Base-by-base conservation (phyloP, 2,888 invertebrate species). In the Lasioglossum villosulum region DNA sequence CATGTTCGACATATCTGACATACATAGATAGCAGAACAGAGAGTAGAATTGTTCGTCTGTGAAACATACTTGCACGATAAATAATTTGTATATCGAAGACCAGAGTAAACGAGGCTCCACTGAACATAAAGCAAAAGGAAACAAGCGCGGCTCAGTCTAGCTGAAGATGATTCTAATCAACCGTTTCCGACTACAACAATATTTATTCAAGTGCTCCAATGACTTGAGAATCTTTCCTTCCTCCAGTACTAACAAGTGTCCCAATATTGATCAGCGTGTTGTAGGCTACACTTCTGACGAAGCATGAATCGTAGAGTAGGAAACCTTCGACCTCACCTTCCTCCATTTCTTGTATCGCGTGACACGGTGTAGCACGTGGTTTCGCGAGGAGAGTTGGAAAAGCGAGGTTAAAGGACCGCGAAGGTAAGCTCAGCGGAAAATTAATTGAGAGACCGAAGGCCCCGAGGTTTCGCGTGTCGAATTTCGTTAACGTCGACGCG, bases 401-500 rank as follows among this genome's bases (percentile, higher is more conserved):
- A 63, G 6, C 27, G 59, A 6, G 63, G 27, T 30, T 5, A 63
- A 63, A 63, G 27, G 63, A 63, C 52, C 52, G 10, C 52, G 63
- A 1, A 16, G 16, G 14, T 27, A 63, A 30, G n/a, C 63, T 23
- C 66, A 34, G 34, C 66, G 34, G 66, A 68, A 68, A 74, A 81
- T 75, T 75, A 75, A 82, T 82, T 52, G 63, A 30, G 16, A 71
- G 71, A 82, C 4, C 45, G 48, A 16, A 12, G n/a, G 39, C 16
- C 42, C 63, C 14, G 27, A 27, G 27, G 39, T n/a, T 56, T 68
- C 73, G 66, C 66, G 23, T 45, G 66, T 70, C 71, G 75, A 73
- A 76, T 82, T 76, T 66, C 72, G 76, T 74, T 73, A 68, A n/a
- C 66, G n/a, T 59, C 73, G 76, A 30, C 23, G 34, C 52, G 52